Percentiles rank a stretch among this genome's conserved stretches.
Evolutionary conservation across 2,797 vertebrate genomes (phyloP).

Genomic region (Phataginus tetradactyla): DNA sequence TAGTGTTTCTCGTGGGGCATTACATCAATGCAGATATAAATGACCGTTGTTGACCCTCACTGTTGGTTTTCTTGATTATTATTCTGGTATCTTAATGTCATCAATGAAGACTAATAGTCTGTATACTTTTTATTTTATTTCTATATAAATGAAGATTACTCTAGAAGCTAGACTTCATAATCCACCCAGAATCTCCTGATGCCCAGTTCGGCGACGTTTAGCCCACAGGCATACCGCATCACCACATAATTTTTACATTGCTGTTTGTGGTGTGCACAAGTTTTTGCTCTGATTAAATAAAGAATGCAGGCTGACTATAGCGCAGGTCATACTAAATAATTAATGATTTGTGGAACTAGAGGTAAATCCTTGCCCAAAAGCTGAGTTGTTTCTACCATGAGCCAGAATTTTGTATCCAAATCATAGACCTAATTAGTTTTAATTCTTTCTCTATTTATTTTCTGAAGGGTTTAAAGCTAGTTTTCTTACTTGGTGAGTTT

Average conservation of each 20-base stretch:
- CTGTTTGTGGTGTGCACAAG: not conserved
- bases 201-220: not conserved
- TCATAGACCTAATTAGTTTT: not conserved
- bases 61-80: constrained; percentile 23
- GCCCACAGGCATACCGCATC: not conserved
- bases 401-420: not conserved
- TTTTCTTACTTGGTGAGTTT: not conserved
- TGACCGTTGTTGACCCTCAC: not conserved
- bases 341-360: not conserved
- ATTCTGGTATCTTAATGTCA: not conserved
- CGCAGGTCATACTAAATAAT: not conserved
- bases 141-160: constrained; percentile 5
- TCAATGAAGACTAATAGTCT: not conserved
- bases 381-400: not conserved
- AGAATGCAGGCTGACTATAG: not conserved
- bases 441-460: not conserved
- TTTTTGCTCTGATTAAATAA: not conserved
- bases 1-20: not conserved
- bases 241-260: not conserved
- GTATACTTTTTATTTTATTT: not conserved
- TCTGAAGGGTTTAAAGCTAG: not conserved
- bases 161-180: not conserved
- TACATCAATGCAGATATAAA: not conserved
- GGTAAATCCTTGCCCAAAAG: not conserved
- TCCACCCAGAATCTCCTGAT: not conserved